Conservation (phyloP, 1,140 invertebrate species). For the Calycopis cecrops region DNA sequence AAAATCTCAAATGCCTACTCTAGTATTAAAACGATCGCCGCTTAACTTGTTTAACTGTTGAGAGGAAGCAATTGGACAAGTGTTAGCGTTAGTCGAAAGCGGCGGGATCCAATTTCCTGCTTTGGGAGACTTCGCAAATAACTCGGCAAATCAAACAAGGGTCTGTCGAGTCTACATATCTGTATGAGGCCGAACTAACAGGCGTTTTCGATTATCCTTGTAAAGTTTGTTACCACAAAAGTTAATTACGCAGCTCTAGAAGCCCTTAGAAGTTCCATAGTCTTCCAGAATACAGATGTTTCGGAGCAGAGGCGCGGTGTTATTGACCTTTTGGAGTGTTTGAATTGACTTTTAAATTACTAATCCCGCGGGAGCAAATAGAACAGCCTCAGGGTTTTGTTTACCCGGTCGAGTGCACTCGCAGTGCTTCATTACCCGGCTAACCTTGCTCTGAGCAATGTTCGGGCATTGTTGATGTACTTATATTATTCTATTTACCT, state of each 20-base stretch:
- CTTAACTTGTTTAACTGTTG: conserved; percentile 49
- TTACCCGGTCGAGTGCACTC: conserved; percentile 66
- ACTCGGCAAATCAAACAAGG: conserved; percentile 73
- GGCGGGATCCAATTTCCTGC: conserved; percentile 63
- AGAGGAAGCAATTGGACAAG: conserved; percentile 66
- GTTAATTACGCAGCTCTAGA: conserved; percentile 75
- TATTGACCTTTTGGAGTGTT: conserved; percentile 73
- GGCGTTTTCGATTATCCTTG: conserved; percentile 71
- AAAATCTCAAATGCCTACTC: conserved; percentile 33
- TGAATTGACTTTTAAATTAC: conserved; percentile 75
- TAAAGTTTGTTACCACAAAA: conserved; percentile 69
- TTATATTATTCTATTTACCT: not conserved
- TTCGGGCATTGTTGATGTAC: not conserved
- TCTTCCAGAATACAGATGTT: conserved; percentile 71
- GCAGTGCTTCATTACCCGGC: conserved; percentile 66
- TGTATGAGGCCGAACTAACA: conserved; percentile 31
- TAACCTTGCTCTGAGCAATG: conserved; percentile 37
- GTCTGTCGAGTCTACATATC: conserved; percentile 68
- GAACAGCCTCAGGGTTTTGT: conserved; percentile 55
- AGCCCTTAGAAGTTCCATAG: conserved; percentile 74
- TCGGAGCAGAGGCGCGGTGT: conserved; percentile 62
- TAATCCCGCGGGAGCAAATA: conserved; percentile 69
- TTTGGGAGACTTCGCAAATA: conserved; percentile 68
- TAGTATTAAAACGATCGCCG: conserved; percentile 53
- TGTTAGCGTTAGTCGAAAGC: conserved; percentile 52